Evolutionary conservation across 23 tunicate species (phyloP).

Genomic region (Halocynthia aurantium): DNA sequence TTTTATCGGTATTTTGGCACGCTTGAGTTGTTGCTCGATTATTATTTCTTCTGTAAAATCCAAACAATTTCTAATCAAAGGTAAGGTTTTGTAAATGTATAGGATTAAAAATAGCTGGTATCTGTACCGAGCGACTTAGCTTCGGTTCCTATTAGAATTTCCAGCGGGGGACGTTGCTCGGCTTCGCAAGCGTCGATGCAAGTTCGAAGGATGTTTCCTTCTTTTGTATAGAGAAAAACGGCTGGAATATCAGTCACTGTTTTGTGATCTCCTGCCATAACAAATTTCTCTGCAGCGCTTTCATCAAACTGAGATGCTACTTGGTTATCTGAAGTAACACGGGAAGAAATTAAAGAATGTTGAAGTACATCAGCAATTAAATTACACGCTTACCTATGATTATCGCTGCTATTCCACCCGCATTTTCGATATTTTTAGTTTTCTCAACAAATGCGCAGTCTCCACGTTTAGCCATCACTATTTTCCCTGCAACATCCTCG

Average conservation of each 20-base stretch:
- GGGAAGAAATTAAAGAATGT: not conserved
- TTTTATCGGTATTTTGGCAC: too few species aligned
- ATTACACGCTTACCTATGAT: constrained; percentile 37
- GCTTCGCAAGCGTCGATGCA: constrained; percentile 2
- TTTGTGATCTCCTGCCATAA: constrained; percentile 93
- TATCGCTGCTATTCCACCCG: constrained; percentile 75
- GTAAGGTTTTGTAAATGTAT: not conserved
- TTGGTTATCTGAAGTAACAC: constrained; percentile 23
- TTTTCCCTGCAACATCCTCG: constrained; percentile 53
- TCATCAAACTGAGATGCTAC: constrained; percentile 29
- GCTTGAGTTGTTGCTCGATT: not conserved
- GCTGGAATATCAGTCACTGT: constrained; percentile 59
- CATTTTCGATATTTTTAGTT: constrained; percentile 55
- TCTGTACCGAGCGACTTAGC: constrained; percentile 3
- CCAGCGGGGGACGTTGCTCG: constrained; percentile 1
- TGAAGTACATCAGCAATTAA: not conserved
- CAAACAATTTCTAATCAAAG: not conserved
- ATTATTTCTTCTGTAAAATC: constrained; percentile 6
- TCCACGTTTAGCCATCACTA: constrained; percentile 63
- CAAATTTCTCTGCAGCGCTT: constrained; percentile 44
- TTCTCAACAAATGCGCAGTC: constrained; percentile 88
- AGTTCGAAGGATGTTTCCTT: constrained; percentile 35
- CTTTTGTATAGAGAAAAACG: constrained; percentile 55
- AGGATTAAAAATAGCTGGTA: not conserved
- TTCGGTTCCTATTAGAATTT: constrained; percentile 9